A percentile compares a stretch with the other conserved stretches of the same genome.
phyloP scores from a whole-genome alignment of 2,113 vertebrate species.

The Oreochromis spilurus region DNA sequence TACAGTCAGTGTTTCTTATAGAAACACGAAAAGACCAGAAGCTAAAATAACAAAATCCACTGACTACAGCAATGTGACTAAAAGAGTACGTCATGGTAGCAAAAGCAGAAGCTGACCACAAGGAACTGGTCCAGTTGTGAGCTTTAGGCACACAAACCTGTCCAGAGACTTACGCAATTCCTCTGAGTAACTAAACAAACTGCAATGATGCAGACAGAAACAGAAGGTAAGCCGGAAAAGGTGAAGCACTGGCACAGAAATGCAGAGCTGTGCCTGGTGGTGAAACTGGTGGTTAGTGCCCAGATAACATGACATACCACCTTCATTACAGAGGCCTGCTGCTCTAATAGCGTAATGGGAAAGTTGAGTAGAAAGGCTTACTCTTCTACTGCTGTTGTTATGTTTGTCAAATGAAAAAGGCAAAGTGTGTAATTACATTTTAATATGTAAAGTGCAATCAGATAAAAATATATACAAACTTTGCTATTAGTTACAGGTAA shows the following conservation, averaged over 20 bases:
- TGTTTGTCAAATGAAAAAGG: neutral
- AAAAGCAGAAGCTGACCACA: constrained; percentile 2
- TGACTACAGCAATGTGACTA: neutral
- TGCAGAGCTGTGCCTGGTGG: neutral
- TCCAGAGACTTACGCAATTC: constrained; percentile 9
- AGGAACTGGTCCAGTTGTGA: neutral
- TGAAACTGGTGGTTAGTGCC: constrained; percentile 10
- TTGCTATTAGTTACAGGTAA: neutral
- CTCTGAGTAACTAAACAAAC: constrained; percentile 9
- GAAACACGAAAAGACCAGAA: neutral
- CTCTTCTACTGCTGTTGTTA: neutral
- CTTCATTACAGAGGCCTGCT: neutral
- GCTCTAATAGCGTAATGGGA: neutral
- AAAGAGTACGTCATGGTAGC: neutral
- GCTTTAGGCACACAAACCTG: neutral
- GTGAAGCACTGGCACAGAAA: constrained; percentile 12
- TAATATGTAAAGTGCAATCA: neutral
- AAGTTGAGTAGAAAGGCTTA: neutral
- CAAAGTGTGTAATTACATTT: neutral
- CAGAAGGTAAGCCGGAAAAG: neutral
- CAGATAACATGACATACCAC: neutral
- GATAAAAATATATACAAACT: neutral
- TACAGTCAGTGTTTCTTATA: neutral
- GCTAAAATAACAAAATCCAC: neutral
- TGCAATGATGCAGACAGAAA: neutral